Evolutionary conservation across 2,797 vertebrate species (phyloP), one percentile per base, ranked within the genome.

Genomic region (Mallotus villosus): DNA sequence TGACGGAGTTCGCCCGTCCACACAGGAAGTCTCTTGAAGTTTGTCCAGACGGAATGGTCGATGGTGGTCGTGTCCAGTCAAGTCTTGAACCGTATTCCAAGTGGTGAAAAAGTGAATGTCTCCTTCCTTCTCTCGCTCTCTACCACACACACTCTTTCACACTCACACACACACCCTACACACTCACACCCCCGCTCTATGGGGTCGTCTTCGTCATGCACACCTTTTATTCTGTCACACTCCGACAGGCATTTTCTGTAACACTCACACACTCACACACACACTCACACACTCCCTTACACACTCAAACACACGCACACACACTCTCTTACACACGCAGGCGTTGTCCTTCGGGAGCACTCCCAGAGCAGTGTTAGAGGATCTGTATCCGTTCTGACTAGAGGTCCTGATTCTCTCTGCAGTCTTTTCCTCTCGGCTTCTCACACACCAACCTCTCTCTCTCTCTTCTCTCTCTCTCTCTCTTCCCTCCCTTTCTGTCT

Each of bases 311-410:
- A 24, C 78, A 62, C 14, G 58, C 41, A 2, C 32, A 27, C 22
- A 11, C 65, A 17, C 65, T 29, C 65, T 16, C 46, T 16, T 11
- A 65, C 67, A 61, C 71, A 22, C 32, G 29, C 12, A 12, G 21
- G n/a, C 19, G 68, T 61, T 73, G 16, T 85, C 81, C 79, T 77
- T 27, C 65, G 58, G 11, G 73, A 71, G 73, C n/a, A n/a, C n/a
- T 80, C 65, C 72, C 75, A 76, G 76, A 51, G 79, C 82, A 69
- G 51, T 91, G 82, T 59, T 73, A 60, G 73, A 66, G 51, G 22
- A 49, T 60, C 25, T 59, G 32, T 55, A 55, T 63, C 63, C 76
- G 55, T 69, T 60, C 73, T 69, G 75, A 29, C 27, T 57, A 68
- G 78, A 71, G 70, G 62, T 74, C 81, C 73, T 55, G 75, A 70